Conservation (phyloP, 2,113 vertebrate genomes). For the Turdus rufiventris region DNA sequence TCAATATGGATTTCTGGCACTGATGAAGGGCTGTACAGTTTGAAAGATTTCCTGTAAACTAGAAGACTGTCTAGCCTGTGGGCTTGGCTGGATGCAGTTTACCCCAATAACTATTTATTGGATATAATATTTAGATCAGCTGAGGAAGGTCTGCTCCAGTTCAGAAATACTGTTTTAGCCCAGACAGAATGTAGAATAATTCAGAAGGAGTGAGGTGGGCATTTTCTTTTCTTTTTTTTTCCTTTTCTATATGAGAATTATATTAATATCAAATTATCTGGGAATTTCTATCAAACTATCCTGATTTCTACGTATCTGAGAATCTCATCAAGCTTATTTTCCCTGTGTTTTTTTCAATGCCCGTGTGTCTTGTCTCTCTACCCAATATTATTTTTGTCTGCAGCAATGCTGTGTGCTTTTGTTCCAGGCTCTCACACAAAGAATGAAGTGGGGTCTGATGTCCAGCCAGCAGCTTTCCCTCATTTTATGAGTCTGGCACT, state of each 20-base stretch:
- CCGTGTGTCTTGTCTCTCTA: accelerated
- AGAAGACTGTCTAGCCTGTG: conserved; percentile 46
- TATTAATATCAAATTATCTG: neutral
- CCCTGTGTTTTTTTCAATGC: neutral
- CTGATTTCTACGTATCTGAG: neutral
- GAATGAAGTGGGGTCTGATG: neutral
- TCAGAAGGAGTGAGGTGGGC: neutral
- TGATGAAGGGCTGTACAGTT: neutral
- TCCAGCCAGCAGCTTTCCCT: neutral
- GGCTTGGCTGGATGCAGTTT: conserved; percentile 22
- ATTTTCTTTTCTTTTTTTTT: neutral
- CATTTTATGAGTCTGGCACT: neutral
- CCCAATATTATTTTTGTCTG: neutral
- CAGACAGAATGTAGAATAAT: neutral
- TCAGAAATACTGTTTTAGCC: neutral
- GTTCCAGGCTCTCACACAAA: neutral
- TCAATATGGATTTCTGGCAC: neutral
- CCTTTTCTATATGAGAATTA: neutral
- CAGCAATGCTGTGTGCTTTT: neutral
- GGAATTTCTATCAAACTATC: neutral
- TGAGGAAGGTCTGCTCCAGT: neutral
- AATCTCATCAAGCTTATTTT: neutral
- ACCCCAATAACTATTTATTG: neutral
- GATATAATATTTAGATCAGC: neutral
- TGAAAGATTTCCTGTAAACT: conserved; percentile 32